phyloP scores from a whole-genome alignment of 2,113 vertebrate species.

The Crypturellus undulatus region DNA sequence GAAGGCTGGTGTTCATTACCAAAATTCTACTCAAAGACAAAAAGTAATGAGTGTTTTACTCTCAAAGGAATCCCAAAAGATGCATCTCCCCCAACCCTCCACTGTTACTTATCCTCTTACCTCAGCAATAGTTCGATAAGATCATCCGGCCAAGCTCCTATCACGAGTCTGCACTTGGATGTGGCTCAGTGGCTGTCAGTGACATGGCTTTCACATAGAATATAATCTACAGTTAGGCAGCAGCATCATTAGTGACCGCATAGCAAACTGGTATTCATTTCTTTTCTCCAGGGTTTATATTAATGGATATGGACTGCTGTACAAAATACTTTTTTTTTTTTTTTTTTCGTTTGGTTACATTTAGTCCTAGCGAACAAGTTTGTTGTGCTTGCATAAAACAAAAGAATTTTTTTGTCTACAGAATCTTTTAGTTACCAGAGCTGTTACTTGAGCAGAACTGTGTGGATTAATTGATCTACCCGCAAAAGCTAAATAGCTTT shows the following conservation, averaged over 20 bases:
- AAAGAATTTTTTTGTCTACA: neutral
- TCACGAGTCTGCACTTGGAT: neutral
- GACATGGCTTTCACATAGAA: neutral
- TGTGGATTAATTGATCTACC: neutral
- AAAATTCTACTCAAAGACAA: constrained; percentile 12
- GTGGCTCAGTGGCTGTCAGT: neutral
- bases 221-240: neutral
- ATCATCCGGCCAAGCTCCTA: neutral
- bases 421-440: neutral
- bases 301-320: neutral
- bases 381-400: neutral
- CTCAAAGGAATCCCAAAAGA: neutral
- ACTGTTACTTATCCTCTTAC: neutral
- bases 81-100: too few relatives aligned
- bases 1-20: neutral
- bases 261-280: neutral
- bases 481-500: constrained; percentile 19
- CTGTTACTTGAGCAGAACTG: neutral
- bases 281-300: neutral
- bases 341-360: neutral
- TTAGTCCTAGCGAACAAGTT: neutral
- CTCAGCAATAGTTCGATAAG: neutral
- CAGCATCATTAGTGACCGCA: neutral
- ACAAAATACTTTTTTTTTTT: neutral
- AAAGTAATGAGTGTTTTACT: neutral